Evolutionary conservation across 1,140 invertebrate species (phyloP).

Genomic region (Pachypeltis micranthus): DNA sequence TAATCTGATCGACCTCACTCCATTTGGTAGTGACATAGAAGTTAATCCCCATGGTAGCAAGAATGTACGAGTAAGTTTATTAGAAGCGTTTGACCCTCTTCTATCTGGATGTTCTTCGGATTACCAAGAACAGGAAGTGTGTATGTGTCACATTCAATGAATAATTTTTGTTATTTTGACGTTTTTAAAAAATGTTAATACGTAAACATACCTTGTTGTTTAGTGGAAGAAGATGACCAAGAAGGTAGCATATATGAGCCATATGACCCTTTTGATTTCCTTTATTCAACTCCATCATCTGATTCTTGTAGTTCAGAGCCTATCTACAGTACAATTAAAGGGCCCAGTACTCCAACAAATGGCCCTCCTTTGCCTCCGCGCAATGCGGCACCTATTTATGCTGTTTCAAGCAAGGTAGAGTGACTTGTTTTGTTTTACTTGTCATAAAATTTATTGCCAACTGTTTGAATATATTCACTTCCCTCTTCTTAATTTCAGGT

Average conservation of each 20-base stretch:
- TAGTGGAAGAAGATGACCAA: slow-evolving; percentile 37
- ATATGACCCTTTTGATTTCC: slow-evolving; percentile 75
- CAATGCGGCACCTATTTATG: slow-evolving; percentile 18
- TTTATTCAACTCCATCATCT: slow-evolving; percentile 43
- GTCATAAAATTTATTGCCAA: neutral
- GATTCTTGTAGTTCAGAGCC: slow-evolving; percentile 61
- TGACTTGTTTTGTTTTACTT: neutral
- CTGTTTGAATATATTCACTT: neutral
- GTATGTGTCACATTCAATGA: neutral
- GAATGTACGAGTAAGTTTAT: slow-evolving; percentile 38
- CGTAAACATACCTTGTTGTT: neutral
- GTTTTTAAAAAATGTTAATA: neutral
- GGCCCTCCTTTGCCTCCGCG: slow-evolving; percentile 44
- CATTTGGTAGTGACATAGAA: slow-evolving; percentile 35
- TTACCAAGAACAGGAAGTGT: neutral
- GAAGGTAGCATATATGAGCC: slow-evolving; percentile 69
- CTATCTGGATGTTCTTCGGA: slow-evolving; percentile 30
- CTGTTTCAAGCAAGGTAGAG: neutral
- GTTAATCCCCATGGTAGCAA: slow-evolving; percentile 27
- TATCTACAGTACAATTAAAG: slow-evolving; percentile 55
- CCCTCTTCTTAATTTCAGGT: neutral
- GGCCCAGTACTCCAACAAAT: slow-evolving; percentile 40
- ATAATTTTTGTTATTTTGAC: neutral
- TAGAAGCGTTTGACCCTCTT: slow-evolving; percentile 74
- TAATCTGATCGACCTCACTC: slow-evolving; percentile 43